Evolutionary conservation across 2,113 vertebrate species (phyloP), one percentile per base, ranked within the genome.

Genomic region (Lepisosteus oculatus): DNA sequence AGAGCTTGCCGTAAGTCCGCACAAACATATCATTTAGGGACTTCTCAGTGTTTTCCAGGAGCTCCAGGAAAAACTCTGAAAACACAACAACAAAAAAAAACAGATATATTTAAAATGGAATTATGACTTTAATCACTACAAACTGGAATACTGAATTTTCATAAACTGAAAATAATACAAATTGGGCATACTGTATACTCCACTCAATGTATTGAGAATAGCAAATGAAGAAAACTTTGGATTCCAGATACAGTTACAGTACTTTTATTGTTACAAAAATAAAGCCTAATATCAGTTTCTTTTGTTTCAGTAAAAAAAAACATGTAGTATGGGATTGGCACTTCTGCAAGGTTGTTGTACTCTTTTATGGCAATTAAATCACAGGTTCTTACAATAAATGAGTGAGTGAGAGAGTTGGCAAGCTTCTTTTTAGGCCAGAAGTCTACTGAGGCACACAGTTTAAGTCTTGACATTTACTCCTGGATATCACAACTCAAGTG

Each of bases 21-120:
- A 93, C 94, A 82, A 98, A 99, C 93, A 98, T 95, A 70, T 94
- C 91, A 4, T 95, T 95, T 17, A 99, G 85, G 15, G 97, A 99
- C 73, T 93, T 95, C 75, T 99, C 95, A 0, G 97, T 94, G 1
- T 98, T 98, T 85, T 96, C 94, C 85, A 99, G 91, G 68, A 99
- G 93, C 81, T 98, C 95, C 75, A 95, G 90, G 91, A 99, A 99
- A 87, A 98, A 98, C 84, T 99, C 97, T 96, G 81, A 55, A 76
- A 66, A 59, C 59, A 74, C 45, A 71, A 6, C 42, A 44, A 44
- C 8, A 29, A 51, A 51, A 51, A 9, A 51, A 51, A 51, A 51
- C 47, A 51, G 1, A 51, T 51, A 29, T 51, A 51, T 9, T 51
- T 51, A 51, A 5, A 51, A 51, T 51, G 9, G 47, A 51, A n/a